Evolutionary conservation across 92 coral and sea anemone genomes (phyloP).

Genomic region (Paramuricea clavata): DNA sequence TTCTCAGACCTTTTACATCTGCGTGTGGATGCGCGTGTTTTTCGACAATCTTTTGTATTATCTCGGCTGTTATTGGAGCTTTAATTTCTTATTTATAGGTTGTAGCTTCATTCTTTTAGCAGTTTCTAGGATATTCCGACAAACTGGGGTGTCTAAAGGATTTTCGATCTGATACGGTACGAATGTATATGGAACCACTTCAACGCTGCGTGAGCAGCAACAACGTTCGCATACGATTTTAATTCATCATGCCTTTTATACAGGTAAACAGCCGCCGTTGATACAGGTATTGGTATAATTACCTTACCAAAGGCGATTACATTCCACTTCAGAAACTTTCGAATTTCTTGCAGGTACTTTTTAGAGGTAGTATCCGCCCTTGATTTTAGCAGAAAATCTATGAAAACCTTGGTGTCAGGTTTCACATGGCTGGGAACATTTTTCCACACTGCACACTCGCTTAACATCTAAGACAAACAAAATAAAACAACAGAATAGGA

Average conservation of each 20-base stretch:
- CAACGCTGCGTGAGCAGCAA: background rate
- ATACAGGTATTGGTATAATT: background rate
- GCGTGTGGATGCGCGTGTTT: background rate
- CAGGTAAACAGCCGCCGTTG: background rate
- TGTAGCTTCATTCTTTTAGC: conserved; percentile 10
- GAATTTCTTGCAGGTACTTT: background rate
- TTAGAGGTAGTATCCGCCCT: background rate
- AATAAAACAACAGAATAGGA: background rate
- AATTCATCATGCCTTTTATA: background rate
- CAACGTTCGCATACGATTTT: background rate
- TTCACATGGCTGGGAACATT: background rate
- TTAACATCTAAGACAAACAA: background rate
- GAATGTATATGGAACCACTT: background rate
- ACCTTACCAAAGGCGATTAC: too few relatives aligned
- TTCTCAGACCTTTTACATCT: background rate
- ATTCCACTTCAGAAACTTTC: background rate
- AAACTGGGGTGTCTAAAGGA: background rate
- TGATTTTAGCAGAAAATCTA: background rate
- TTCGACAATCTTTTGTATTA: conserved; percentile 6
- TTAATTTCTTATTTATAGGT: conserved; percentile 25
- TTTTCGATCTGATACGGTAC: background rate
- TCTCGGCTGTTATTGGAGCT: conserved; percentile 12
- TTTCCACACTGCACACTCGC: background rate
- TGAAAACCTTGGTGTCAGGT: background rate
- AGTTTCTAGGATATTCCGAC: conserved; percentile 37